These are phyloP conservation scores for Protonibea diacanthus DNA, from an alignment of 2,797 vertebrate species.

Conservation along the genomic window DNA sequence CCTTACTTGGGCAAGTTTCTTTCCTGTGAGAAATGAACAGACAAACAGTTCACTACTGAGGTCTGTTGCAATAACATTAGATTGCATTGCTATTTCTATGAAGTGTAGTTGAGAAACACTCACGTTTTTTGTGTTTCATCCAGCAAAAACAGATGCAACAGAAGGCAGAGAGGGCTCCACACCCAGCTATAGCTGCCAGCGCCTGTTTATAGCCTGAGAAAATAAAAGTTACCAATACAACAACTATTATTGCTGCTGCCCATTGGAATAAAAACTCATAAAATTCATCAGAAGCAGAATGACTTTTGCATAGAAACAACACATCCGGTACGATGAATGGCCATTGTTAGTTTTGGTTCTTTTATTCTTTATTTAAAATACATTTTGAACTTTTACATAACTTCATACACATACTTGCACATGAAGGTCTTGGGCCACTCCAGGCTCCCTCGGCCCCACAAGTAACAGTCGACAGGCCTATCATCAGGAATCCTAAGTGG, in stretches of 20 bases:
- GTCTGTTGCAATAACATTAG: constrained; percentile 24
- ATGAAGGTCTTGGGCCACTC: constrained; percentile 68
- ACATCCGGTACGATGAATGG: background rate
- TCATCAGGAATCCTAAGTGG: constrained; percentile 59
- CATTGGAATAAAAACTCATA: background rate
- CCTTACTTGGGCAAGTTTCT: constrained; percentile 73
- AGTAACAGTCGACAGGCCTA: constrained; percentile 43
- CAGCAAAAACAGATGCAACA: constrained; percentile 74
- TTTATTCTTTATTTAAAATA: background rate
- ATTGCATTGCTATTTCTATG: constrained; percentile 1
- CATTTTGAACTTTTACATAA: background rate
- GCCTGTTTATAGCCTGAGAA: constrained; percentile 72
- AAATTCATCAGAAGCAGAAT: background rate
- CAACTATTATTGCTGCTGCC: background rate
- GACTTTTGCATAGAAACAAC: background rate
- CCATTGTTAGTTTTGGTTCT: background rate
- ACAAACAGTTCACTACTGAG: constrained; percentile 15
- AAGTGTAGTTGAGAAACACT: constrained; percentile 36
- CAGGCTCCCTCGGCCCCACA: constrained; percentile 60
- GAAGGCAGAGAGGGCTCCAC: constrained; percentile 46
- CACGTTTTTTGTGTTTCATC: constrained; percentile 73
- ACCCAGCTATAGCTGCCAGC: constrained; percentile 65
- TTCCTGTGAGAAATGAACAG: constrained; percentile 66
- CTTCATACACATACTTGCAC: constrained; percentile 59
- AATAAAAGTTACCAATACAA: background rate